A percentile compares a stretch with the other conserved stretches of the same genome.
phyloP scores from a whole-genome alignment of 1,140 invertebrate genomes.

The Pseudomyrmex gracilis region DNA sequence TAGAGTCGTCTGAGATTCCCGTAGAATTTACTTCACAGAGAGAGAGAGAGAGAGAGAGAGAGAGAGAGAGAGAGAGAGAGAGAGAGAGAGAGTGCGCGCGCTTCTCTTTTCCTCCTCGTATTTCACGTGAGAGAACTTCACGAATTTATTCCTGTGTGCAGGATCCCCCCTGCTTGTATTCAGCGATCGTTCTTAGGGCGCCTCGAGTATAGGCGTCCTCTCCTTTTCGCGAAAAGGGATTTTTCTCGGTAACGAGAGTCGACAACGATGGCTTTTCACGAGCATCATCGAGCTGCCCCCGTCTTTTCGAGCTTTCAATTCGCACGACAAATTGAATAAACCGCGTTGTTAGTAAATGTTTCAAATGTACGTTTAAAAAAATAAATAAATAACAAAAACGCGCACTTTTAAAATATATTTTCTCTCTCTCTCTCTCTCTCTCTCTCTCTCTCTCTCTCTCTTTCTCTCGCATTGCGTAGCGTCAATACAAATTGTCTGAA shows the following conservation, averaged over 20 bases:
- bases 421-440: no score
- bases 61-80: background rate
- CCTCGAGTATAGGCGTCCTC: slow-evolving; percentile 7
- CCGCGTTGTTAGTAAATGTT: background rate
- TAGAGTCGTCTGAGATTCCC: slow-evolving; percentile 45
- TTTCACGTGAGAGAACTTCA: slow-evolving; percentile 54
- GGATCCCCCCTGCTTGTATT: background rate
- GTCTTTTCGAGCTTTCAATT: background rate
- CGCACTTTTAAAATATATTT: no score
- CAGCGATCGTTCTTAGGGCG: slow-evolving; percentile 28
- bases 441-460: no score
- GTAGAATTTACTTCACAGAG: slow-evolving; percentile 27
- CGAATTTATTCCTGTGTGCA: slow-evolving; percentile 61
- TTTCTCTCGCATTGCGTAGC: no score
- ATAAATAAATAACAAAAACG: no score
- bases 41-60: no score
- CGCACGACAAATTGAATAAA: slow-evolving; percentile 6
- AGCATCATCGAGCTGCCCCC: background rate
- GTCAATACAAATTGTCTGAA: no score
- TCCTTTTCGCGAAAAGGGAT: slow-evolving; percentile 42
- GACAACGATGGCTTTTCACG: slow-evolving; percentile 9
- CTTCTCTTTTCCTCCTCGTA: slow-evolving; percentile 34
- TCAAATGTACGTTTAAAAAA: no score
- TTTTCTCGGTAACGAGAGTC: slow-evolving; percentile 46
- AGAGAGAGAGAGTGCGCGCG: background rate